phyloP scores from a whole-genome alignment of 2,888 invertebrate genomes.

The Gymnoscelis rufifasciata region DNA sequence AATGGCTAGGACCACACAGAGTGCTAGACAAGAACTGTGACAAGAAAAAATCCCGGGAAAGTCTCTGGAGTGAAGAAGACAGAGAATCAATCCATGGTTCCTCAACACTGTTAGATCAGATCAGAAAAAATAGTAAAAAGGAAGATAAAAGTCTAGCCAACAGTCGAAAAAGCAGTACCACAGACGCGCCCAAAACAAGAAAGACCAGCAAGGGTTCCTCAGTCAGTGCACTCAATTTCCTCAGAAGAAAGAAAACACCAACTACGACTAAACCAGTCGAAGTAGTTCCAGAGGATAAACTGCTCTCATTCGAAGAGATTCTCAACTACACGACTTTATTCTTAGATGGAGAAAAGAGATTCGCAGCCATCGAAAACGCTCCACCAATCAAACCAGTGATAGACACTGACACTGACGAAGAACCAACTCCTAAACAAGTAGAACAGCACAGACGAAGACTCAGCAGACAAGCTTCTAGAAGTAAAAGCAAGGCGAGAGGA shows the following conservation, averaged over 20 bases:
- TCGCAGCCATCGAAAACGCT: constrained; percentile 43
- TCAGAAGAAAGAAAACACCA: constrained; percentile 66
- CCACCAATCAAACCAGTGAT: constrained; percentile 38
- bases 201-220: constrained; percentile 69
- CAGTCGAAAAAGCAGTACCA: constrained; percentile 55
- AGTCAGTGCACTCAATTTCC: constrained; percentile 65
- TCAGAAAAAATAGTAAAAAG: constrained; percentile 64
- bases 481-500: constrained; percentile 69
- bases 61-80: constrained; percentile 73
- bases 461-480: constrained; percentile 68
- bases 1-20: constrained; percentile 65
- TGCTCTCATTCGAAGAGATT: constrained; percentile 54
- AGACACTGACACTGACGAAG: constrained; percentile 65
- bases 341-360: constrained; percentile 63
- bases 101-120: constrained; percentile 55
- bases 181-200: constrained; percentile 58
- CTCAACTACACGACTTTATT: constrained; percentile 60
- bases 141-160: constrained; percentile 55
- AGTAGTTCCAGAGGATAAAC: constrained; percentile 59
- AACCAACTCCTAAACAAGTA: constrained; percentile 52
- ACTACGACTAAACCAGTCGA: constrained; percentile 61
- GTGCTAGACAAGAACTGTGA: constrained; percentile 61
- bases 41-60: constrained; percentile 70
- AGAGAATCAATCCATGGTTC: constrained; percentile 67
- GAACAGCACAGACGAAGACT: constrained; percentile 64